Percentiles rank a stretch among this genome's conserved stretches.
Evolutionary conservation across 2,888 invertebrate species (phyloP).

Genomic region (Strigamia crassipes): DNA sequence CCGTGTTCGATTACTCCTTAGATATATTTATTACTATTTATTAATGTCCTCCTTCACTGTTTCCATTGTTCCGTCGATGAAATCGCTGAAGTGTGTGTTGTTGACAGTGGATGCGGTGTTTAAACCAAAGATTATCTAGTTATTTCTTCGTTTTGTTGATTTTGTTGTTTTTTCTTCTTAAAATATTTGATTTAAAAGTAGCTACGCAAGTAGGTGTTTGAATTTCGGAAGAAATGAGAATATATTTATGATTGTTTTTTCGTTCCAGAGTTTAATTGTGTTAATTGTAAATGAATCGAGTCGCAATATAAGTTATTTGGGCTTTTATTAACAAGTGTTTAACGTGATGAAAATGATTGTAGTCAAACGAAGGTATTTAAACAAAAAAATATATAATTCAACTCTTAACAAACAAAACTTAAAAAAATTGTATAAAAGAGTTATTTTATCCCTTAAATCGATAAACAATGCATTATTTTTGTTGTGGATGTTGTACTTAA

Average conservation of each 20-base stretch:
- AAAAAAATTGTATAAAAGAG: background rate
- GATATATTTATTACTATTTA: background rate
- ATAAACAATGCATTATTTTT: conserved; percentile 1
- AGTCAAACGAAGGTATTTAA: background rate
- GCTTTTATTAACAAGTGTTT: background rate
- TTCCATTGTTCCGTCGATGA: no score
- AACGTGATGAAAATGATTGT: conserved; percentile 16
- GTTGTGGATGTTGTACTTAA: conserved; percentile 12
- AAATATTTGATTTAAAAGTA: background rate
- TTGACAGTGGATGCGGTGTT: background rate
- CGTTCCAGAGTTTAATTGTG: conserved; percentile 13
- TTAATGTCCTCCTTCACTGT: background rate
- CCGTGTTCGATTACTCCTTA: conserved; percentile 55
- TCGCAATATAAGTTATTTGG: background rate
- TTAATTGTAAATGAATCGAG: background rate
- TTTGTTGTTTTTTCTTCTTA: no score
- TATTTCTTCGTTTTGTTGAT: background rate
- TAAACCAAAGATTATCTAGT: background rate
- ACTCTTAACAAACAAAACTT: background rate
- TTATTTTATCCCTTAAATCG: background rate
- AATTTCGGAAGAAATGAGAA: background rate
- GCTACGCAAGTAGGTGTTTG: background rate
- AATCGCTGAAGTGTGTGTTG: background rate
- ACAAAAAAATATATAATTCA: background rate
- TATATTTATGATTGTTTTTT: conserved; percentile 10